These are phyloP conservation scores for Spizella passerina DNA, from an alignment of 2,797 vertebrate genomes.

Conservation along the genomic window DNA sequence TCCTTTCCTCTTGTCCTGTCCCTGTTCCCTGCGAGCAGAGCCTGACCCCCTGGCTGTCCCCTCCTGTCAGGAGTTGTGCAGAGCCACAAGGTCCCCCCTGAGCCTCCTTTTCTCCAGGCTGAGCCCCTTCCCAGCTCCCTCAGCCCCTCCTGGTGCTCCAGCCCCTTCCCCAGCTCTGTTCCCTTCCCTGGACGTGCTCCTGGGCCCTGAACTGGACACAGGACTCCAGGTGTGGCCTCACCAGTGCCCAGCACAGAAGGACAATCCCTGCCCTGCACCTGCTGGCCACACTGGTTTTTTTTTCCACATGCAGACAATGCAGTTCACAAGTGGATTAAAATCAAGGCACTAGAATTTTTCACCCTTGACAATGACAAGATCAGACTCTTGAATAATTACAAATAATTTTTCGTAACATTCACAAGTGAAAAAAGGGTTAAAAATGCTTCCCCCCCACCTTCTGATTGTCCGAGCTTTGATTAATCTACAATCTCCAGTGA, in stretches of 20 bases:
- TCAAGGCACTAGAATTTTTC: background rate
- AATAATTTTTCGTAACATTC: background rate
- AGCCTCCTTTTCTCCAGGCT: background rate
- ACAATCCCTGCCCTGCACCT: background rate
- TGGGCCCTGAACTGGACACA: background rate
- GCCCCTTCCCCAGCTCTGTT: accelerated
- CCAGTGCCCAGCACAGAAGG: background rate
- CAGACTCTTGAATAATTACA: background rate
- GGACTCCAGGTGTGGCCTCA: background rate
- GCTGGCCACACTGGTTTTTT: background rate
- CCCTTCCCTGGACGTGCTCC: accelerated
- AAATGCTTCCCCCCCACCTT: accelerated
- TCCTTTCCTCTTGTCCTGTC: accelerated
- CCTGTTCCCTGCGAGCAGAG: background rate
- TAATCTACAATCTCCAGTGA: background rate
- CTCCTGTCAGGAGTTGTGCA: background rate
- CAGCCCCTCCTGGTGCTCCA: background rate
- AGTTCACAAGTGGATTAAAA: background rate
- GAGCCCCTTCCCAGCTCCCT: background rate
- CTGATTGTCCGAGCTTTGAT: background rate
- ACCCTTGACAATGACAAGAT: background rate
- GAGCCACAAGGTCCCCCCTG: accelerated
- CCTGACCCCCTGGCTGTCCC: accelerated
- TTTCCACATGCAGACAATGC: no score
- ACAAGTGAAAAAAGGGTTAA: background rate